Evolutionary conservation across 64 coral and sea anemone genomes (phyloP).

Genomic region (Trachythela sp.): DNA sequence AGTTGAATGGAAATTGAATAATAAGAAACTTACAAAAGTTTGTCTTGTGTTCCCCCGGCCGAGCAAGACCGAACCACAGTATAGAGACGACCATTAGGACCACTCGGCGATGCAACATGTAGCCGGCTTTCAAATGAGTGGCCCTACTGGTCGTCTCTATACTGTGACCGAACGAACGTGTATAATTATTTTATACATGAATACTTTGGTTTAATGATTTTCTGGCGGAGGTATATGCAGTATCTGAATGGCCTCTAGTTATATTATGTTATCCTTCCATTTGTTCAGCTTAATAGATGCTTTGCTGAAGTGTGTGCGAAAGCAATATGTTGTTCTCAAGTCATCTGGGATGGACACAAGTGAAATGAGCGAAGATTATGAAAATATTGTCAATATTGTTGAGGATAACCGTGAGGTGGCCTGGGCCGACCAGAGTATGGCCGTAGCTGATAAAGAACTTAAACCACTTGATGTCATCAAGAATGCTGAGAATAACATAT

Average conservation of each 20-base stretch:
- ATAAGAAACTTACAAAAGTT: too few species aligned
- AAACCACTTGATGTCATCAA: not conserved
- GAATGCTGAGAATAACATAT: not conserved
- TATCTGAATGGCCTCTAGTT: too few species aligned
- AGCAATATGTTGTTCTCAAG: not conserved
- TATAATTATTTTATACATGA: not conserved
- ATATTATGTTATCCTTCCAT: too few species aligned
- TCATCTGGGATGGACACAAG: not conserved
- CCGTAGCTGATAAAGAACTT: not conserved
- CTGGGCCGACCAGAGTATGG: conserved; percentile 14
- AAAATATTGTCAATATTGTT: not conserved
- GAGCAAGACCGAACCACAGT: too few species aligned
- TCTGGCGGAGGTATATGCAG: too few species aligned
- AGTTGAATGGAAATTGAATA: too few species aligned
- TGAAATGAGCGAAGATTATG: not conserved
- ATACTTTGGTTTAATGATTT: too few species aligned
- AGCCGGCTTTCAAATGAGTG: too few species aligned
- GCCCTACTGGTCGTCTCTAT: not conserved
- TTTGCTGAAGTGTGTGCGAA: not conserved
- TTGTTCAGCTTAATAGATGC: not conserved
- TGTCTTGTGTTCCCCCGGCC: too few species aligned
- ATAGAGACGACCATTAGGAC: too few species aligned
- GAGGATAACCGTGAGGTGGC: conserved; percentile 21
- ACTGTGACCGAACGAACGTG: not conserved
- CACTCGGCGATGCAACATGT: too few species aligned